Percentiles rank a stretch among this genome's conserved stretches.
Evolutionary conservation across 1,140 invertebrate genomes (phyloP).

Genomic region (Hetaerina americana): DNA sequence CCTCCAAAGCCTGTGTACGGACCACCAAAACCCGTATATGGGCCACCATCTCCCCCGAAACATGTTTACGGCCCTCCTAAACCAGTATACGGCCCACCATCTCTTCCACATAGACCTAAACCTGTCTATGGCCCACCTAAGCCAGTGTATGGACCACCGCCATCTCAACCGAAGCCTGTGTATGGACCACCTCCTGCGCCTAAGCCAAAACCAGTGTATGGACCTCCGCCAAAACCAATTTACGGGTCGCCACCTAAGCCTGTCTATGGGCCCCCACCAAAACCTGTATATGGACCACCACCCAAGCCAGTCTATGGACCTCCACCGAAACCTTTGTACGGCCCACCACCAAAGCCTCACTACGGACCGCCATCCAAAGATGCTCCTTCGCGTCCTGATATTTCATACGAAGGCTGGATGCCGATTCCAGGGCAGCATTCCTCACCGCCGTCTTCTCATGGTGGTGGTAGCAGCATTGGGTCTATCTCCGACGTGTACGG

Average conservation of each 20-base stretch:
- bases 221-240: slow-evolving; percentile 28
- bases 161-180: slow-evolving; percentile 1
- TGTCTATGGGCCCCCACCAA: not conserved
- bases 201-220: slow-evolving; percentile 19
- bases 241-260: slow-evolving; percentile 20
- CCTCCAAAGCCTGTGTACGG: slow-evolving; percentile 12
- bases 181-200: slow-evolving; percentile 18
- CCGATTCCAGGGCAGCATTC: slow-evolving; percentile 48
- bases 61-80: slow-evolving; percentile 9
- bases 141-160: slow-evolving; percentile 19
- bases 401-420: slow-evolving; percentile 71
- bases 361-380: slow-evolving; percentile 45
- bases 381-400: slow-evolving; percentile 56
- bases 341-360: slow-evolving; percentile 37
- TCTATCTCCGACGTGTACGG: not conserved
- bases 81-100: slow-evolving; percentile 9
- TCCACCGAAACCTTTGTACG: slow-evolving; percentile 30
- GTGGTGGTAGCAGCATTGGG: no score
- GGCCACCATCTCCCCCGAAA: not conserved
- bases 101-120: slow-evolving; percentile 18
- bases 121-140: slow-evolving; percentile 24
- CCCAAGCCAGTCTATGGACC: slow-evolving; percentile 18
- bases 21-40: slow-evolving; percentile 18
- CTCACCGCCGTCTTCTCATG: not conserved
- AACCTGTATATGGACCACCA: slow-evolving; percentile 20